A percentile compares a stretch with the other conserved stretches of the same genome.
Conservation (phyloP, 2,888 invertebrate species). For the Anoncus sp. region DNA sequence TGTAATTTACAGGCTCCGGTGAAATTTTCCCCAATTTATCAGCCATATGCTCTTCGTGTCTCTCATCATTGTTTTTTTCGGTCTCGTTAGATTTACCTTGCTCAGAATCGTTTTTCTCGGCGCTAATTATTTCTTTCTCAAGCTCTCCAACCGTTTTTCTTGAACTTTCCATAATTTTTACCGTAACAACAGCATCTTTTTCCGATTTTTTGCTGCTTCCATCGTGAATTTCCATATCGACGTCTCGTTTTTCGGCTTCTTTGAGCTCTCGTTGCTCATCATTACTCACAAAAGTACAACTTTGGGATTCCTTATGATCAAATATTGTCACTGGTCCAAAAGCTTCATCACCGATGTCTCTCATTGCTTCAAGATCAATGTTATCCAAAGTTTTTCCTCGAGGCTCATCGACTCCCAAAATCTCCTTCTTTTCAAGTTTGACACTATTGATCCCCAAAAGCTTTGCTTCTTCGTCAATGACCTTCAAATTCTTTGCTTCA, state of each 20-base stretch:
- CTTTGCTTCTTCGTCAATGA: neutral
- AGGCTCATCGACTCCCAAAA: slow-evolving; percentile 16
- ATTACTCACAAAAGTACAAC: slow-evolving; percentile 51
- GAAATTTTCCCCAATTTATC: slow-evolving; percentile 30
- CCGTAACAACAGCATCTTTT: slow-evolving; percentile 4
- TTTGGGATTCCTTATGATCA: neutral
- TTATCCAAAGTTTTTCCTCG: neutral
- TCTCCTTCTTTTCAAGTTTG: neutral
- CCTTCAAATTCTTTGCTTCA: slow-evolving; percentile 6
- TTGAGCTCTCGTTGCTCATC: slow-evolving; percentile 67
- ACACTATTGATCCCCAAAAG: neutral
- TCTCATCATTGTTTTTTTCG: slow-evolving; percentile 7
- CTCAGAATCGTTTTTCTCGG: neutral
- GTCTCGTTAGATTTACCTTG: neutral
- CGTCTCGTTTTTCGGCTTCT: slow-evolving; percentile 65
- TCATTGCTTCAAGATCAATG: slow-evolving; percentile 60
- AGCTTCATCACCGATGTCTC: slow-evolving; percentile 61
- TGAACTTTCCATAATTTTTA: slow-evolving; percentile 5
- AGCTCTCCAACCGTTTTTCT: neutral
- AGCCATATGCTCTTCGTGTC: neutral
- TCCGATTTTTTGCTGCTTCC: slow-evolving; percentile 2
- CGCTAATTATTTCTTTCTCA: slow-evolving; percentile 28
- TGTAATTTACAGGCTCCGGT: slow-evolving; percentile 49
- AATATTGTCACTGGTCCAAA: slow-evolving; percentile 31
- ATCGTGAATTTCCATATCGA: slow-evolving; percentile 41